Base-by-base conservation (phyloP, 2,797 vertebrate genomes). In the Vespertilio murinus region DNA sequence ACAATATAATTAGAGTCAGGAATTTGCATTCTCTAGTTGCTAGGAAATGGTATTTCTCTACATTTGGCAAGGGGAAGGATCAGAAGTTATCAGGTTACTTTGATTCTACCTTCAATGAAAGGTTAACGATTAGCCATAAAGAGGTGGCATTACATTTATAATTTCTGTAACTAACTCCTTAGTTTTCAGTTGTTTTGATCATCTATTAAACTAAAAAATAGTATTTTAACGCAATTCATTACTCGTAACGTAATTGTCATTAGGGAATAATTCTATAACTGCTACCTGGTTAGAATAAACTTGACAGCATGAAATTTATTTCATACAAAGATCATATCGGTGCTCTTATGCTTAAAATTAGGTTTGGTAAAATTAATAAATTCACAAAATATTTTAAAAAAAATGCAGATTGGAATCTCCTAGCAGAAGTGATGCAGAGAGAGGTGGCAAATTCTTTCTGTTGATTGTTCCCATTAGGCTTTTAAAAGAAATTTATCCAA, bases 51-150 rank as follows among this genome's bases (percentile, higher is more conserved):
- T 97, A 98, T 96, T 98, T 97, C 79, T 40, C 86, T 95, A 95
- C 71, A 96, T 96, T 93, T 96, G 94, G 97, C 93, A 96, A 33
- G 79, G 73, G 0, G 96, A 84, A 94, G 93, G 83, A 96, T 54
- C 90, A 97, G 94, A 93, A 93, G 75, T 94, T 97, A 87, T 97
- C 2, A 97, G 97, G 97, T 98, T 97, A 97, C 97, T 98, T 98
- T 97, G 89, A 97, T 98, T 97, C 86, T 61, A 93, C 71, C 94
- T 97, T 97, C 92, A 97, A 83, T 93, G 94, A 93, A 97, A 97
- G 82, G 88, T 96, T 82, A 97, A 96, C 95, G 97, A 96, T 97
- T 97, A 97, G 94, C 54, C 93, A 59, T 18, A 38, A 8, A 35
- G 49, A 92, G 35, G 30, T 74, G 97, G 70, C 38, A 88, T n/a